Percentiles rank a stretch among this genome's conserved stretches.
phyloP scores from a whole-genome alignment of 2,888 invertebrate species.

The Oxycera nigricornis region DNA sequence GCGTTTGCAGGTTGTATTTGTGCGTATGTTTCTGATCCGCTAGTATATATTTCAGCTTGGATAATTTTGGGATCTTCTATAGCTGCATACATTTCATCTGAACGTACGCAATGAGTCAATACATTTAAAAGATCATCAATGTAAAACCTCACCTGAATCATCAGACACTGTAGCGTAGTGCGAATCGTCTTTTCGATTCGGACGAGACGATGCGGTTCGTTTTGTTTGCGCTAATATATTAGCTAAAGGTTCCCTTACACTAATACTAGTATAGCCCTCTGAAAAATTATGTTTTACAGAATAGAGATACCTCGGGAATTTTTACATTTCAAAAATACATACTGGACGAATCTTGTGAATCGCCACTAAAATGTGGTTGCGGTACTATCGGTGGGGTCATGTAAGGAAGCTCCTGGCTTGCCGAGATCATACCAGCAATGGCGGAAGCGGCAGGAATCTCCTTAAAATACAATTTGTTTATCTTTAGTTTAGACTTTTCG shows the following conservation, averaged over 20 bases:
- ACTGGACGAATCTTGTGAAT: conserved; percentile 89
- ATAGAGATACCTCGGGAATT: background rate
- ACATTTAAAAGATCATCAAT: background rate
- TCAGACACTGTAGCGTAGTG: conserved; percentile 92
- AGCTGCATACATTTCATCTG: conserved; percentile 90
- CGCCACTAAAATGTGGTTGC: conserved; percentile 82
- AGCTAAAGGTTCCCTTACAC: conserved; percentile 86
- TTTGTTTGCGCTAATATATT: conserved; percentile 74
- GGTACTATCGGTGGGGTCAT: conserved; percentile 81
- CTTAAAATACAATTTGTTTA: conserved; percentile 50
- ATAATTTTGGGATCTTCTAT: conserved; percentile 77
- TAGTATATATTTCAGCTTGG: conserved; percentile 70
- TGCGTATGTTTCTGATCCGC: conserved; percentile 87
- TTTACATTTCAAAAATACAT: conserved; percentile 53
- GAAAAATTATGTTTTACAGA: conserved; percentile 56
- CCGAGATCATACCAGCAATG: conserved; percentile 83
- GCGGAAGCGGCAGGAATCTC: conserved; percentile 87
- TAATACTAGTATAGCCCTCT: conserved; percentile 93
- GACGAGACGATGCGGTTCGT: conserved; percentile 60
- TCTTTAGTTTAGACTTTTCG: background rate
- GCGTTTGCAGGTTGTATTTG: conserved; percentile 72
- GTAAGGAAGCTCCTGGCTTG: conserved; percentile 87
- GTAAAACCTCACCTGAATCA: conserved; percentile 75
- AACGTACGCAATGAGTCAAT: conserved; percentile 29
- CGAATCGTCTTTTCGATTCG: conserved; percentile 65